Conservation (phyloP, 1,140 invertebrate genomes). For the Leptinotarsa undecemlineata region DNA sequence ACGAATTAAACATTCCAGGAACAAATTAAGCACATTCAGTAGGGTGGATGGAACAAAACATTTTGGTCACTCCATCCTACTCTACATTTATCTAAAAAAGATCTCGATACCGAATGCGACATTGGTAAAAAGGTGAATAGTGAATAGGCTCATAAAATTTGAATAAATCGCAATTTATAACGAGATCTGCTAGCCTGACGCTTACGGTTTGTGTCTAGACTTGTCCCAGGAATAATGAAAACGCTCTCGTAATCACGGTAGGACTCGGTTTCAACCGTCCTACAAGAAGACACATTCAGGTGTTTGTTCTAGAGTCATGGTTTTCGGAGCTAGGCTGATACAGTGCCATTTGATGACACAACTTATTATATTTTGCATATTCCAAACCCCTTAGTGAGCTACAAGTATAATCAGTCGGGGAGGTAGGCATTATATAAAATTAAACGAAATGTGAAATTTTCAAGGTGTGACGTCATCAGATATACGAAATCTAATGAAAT, state of each 20-base stretch:
- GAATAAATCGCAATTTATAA: conserved; percentile 48
- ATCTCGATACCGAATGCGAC: conserved; percentile 52
- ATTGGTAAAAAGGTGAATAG: conserved; percentile 12
- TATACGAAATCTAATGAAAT: too few relatives aligned
- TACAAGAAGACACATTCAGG: conserved; percentile 47
- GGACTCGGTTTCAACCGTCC: conserved; percentile 61
- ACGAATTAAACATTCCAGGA: conserved; percentile 53
- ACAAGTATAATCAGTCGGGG: too few relatives aligned
- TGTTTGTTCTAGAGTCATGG: background rate
- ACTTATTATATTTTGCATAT: too few relatives aligned
- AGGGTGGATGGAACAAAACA: background rate
- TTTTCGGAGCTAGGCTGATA: background rate
- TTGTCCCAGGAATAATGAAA: conserved; percentile 76
- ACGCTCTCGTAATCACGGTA: conserved; percentile 75
- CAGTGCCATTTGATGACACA: too few relatives aligned
- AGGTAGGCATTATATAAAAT: too few relatives aligned
- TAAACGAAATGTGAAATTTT: too few relatives aligned
- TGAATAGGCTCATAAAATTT: too few relatives aligned
- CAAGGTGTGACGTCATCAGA: too few relatives aligned
- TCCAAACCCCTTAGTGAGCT: too few relatives aligned
- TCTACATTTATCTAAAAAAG: conserved; percentile 47
- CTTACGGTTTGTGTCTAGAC: conserved; percentile 65
- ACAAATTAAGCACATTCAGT: conserved; percentile 57
- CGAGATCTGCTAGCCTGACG: conserved; percentile 49
- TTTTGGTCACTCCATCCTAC: conserved; percentile 17